Evolutionary conservation across 35 echinoderm and acorn worm genomes (phyloP).

Genomic region (Chiridota heheva): DNA sequence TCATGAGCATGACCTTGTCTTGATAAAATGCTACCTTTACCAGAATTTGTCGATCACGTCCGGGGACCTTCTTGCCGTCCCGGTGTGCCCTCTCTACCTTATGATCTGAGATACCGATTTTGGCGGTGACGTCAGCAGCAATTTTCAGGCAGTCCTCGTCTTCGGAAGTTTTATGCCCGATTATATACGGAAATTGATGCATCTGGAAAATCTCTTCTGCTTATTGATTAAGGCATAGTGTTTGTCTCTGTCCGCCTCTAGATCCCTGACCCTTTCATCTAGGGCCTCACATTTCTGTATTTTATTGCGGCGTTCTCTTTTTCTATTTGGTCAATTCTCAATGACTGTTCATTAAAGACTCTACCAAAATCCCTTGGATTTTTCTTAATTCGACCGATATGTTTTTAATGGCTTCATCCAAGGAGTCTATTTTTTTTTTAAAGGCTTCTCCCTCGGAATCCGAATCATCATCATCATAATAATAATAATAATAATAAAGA

Average conservation of each 20-base stretch:
- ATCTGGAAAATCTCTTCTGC: neutral
- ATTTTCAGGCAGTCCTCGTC: neutral
- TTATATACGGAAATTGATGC: constrained; percentile 17
- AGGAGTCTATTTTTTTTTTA: too few relatives aligned
- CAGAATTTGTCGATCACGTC: neutral
- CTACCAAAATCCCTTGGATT: neutral
- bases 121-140: neutral
- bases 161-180: neutral
- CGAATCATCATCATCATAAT: too few relatives aligned
- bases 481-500: too few relatives aligned
- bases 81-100: constrained; percentile 14
- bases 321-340: neutral
- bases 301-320: neutral
- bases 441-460: too few relatives aligned
- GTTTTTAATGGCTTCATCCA: constrained; percentile 3
- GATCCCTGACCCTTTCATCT: neutral
- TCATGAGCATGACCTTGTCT: neutral
- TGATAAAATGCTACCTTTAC: neutral
- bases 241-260: neutral
- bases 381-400: neutral
- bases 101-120: neutral
- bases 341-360: neutral
- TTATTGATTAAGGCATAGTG: neutral
- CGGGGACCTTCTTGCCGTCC: neutral
- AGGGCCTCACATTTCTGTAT: neutral